Evolutionary conservation across 2,113 vertebrate genomes (phyloP).

Genomic region (Alectura lathami): DNA sequence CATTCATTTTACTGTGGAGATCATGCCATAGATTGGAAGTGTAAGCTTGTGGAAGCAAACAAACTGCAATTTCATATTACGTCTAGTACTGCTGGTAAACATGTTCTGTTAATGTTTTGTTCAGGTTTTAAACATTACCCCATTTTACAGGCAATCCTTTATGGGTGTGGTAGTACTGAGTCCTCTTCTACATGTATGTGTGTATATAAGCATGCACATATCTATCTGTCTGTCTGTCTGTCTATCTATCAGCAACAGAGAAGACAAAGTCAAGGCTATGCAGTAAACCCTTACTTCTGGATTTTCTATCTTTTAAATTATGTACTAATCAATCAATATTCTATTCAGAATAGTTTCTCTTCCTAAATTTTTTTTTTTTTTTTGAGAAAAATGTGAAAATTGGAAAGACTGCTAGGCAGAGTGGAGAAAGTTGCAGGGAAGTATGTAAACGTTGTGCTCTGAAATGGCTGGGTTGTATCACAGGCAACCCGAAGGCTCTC

Average conservation of each 20-base stretch:
- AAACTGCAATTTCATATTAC: background rate
- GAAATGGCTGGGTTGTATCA: background rate
- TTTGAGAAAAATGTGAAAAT: background rate
- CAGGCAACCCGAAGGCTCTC: background rate
- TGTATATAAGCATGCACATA: background rate
- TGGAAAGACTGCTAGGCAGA: background rate
- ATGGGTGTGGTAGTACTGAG: background rate
- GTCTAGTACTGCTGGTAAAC: background rate
- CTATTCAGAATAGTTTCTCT: background rate
- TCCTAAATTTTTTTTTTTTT: no score
- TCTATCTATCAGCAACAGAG: background rate
- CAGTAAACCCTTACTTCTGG: background rate
- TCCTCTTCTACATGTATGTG: background rate
- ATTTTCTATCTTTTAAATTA: background rate
- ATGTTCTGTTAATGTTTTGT: background rate
- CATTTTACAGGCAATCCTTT: background rate
- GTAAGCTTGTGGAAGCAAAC: background rate
- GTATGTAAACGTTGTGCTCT: background rate
- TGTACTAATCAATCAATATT: background rate
- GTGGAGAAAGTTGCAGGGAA: background rate
- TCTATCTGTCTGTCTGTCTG: no score
- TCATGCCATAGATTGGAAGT: background rate
- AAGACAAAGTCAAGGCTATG: background rate
- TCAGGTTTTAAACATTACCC: background rate
- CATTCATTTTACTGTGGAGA: background rate